Percentiles rank a stretch among this genome's conserved stretches.
Conservation (phyloP, 2,888 invertebrate genomes). For the Sturmia bella region DNA sequence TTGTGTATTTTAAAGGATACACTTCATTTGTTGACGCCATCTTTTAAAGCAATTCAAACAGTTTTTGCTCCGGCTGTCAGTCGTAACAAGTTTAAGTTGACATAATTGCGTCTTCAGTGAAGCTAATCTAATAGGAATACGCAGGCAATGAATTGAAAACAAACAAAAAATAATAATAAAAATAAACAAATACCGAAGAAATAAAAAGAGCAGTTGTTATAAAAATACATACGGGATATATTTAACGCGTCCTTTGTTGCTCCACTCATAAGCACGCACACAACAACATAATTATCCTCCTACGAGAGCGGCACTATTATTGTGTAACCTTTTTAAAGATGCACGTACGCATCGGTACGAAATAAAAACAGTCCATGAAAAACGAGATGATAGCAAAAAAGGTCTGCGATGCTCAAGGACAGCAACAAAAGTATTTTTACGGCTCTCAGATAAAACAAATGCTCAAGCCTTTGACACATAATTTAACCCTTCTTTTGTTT, state of each 20-base stretch:
- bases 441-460: too few species aligned
- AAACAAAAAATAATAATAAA: slow-evolving; percentile 7
- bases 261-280: slow-evolving; percentile 1
- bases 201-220: slow-evolving; percentile 17
- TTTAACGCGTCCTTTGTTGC: slow-evolving; percentile 47
- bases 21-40: slow-evolving; percentile 25
- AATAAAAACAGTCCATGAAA: slow-evolving; percentile 51
- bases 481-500: too few species aligned
- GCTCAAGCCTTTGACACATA: neutral
- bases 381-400: slow-evolving; percentile 41
- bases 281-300: neutral
- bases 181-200: slow-evolving; percentile 11
- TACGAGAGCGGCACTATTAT: slow-evolving; percentile 30
- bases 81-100: slow-evolving; percentile 25
- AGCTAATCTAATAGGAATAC: slow-evolving; percentile 63
- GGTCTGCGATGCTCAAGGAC: slow-evolving; percentile 50
- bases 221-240: slow-evolving; percentile 46
- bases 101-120: slow-evolving; percentile 55
- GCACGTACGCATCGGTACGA: slow-evolving; percentile 51
- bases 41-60: slow-evolving; percentile 27
- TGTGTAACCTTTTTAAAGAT: slow-evolving; percentile 55
- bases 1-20: neutral
- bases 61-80: slow-evolving; percentile 9
- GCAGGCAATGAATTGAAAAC: slow-evolving; percentile 58
- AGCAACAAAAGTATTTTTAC: neutral